A percentile compares a stretch with the other conserved stretches of the same genome.
Evolutionary conservation across 1,140 invertebrate genomes (phyloP).

Genomic region (Drosophila chauvacae): DNA sequence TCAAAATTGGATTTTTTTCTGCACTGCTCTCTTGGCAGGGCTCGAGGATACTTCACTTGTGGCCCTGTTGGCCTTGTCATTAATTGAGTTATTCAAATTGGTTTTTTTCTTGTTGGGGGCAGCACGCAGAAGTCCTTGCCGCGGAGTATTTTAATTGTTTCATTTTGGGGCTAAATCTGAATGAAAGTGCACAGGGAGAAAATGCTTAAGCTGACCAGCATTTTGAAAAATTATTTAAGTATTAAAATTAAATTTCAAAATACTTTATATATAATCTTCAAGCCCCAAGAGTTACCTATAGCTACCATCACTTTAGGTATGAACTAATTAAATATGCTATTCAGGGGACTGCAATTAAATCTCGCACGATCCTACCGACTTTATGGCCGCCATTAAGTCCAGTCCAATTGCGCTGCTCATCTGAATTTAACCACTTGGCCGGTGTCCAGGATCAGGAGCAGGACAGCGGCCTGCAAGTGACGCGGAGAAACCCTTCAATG

Average conservation of each 20-base stretch:
- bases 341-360: constrained; percentile 29
- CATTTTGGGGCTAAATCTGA: constrained; percentile 38
- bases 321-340: too few relatives aligned
- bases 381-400: constrained; percentile 65
- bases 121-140: constrained; percentile 32
- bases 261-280: too few relatives aligned
- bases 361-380: constrained; percentile 34
- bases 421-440: constrained; percentile 57
- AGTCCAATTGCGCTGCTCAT: constrained; percentile 44
- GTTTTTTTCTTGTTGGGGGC: constrained; percentile 33
- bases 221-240: neutral
- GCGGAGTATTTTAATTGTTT: constrained; percentile 63
- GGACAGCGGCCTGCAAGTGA: constrained; percentile 41
- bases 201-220: neutral
- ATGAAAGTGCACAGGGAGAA: constrained; percentile 4
- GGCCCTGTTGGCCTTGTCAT: constrained; percentile 44
- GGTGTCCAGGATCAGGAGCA: constrained; percentile 27
- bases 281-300: too few relatives aligned
- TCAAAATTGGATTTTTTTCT: constrained; percentile 46
- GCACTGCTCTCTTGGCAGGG: constrained; percentile 26
- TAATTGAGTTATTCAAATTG: constrained; percentile 73
- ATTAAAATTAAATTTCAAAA: neutral
- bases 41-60: constrained; percentile 29
- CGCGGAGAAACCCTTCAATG: constrained; percentile 39
- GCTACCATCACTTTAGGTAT: neutral